A percentile compares a stretch with the other conserved stretches of the same genome.
phyloP scores from a whole-genome alignment of 2,113 vertebrate genomes.

The Connochaetes taurinus region DNA sequence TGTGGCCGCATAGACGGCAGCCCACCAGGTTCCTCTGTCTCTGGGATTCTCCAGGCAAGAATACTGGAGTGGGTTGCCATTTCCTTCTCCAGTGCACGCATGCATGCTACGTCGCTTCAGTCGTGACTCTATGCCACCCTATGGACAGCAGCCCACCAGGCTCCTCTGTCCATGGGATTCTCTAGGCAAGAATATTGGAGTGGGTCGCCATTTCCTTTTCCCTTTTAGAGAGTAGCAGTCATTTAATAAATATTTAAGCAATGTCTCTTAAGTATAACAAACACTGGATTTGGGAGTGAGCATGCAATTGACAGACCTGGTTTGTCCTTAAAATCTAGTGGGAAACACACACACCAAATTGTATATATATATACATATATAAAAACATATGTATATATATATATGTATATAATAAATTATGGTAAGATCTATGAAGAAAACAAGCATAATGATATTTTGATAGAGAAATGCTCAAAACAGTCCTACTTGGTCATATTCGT shows the following conservation, averaged over 20 bases:
- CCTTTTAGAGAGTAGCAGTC: neutral
- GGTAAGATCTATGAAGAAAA: neutral
- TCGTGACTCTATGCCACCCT: neutral
- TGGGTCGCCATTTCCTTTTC: neutral
- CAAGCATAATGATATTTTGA: neutral
- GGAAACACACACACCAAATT: neutral
- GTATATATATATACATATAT: neutral
- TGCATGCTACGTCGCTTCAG: neutral
- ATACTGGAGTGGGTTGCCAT: neutral
- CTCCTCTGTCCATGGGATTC: neutral
- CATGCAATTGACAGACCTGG: neutral
- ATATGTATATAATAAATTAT: neutral
- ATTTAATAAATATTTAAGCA: neutral
- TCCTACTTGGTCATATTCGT: neutral
- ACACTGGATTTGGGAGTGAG: neutral
- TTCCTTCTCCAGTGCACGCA: neutral
- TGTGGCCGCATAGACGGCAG: rapidly evolving
- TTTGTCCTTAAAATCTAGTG: neutral
- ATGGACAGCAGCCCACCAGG: neutral
- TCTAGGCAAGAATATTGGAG: neutral
- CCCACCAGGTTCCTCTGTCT: neutral
- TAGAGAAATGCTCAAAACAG: neutral
- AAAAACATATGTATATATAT: neutral
- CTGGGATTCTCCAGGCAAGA: neutral
- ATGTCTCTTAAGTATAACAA: neutral